These are phyloP conservation scores for Telenomus remus DNA, from an alignment of 1,140 invertebrate genomes.

Conservation along the genomic window DNA sequence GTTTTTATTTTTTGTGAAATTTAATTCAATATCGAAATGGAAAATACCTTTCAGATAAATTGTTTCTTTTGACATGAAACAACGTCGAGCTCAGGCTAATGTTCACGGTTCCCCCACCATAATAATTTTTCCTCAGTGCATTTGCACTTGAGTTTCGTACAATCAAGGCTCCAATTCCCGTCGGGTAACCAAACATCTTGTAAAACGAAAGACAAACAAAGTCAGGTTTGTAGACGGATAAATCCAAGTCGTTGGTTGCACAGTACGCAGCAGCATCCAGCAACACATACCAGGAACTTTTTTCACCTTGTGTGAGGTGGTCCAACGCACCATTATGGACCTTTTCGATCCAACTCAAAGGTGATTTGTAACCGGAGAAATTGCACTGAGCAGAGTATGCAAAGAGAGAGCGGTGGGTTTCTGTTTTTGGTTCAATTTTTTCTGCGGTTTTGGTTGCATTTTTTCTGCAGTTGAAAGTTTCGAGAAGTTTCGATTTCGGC, in stretches of 20 bases:
- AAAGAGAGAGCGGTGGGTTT: conserved; percentile 77
- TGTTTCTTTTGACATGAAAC: conserved; percentile 81
- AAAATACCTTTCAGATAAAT: conserved; percentile 82
- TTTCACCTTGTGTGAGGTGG: conserved; percentile 61
- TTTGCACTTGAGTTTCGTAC: conserved; percentile 82
- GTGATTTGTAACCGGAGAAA: conserved; percentile 94
- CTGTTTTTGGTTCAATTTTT: conserved; percentile 12
- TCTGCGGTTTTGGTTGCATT: conserved; percentile 12
- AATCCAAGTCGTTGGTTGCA: conserved; percentile 86
- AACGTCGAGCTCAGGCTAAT: conserved; percentile 83
- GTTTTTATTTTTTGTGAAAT: no score
- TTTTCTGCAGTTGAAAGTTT: conserved; percentile 68
- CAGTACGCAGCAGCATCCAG: conserved; percentile 91
- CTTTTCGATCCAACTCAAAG: conserved; percentile 82
- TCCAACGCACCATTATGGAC: conserved; percentile 80
- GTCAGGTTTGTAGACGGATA: conserved; percentile 85
- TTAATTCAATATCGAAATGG: no score
- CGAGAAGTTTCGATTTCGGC: conserved; percentile 74
- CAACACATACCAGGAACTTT: conserved; percentile 83
- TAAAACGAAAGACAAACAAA: conserved; percentile 97
- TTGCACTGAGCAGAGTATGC: conserved; percentile 95
- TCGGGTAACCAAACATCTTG: conserved; percentile 98
- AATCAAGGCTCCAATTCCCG: conserved; percentile 91
- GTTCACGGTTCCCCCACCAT: conserved; percentile 94
- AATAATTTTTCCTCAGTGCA: conserved; percentile 85